Percentiles rank a stretch among this genome's conserved stretches.
Conservation (phyloP, 2,113 vertebrate genomes). For the Numenius arquata region DNA sequence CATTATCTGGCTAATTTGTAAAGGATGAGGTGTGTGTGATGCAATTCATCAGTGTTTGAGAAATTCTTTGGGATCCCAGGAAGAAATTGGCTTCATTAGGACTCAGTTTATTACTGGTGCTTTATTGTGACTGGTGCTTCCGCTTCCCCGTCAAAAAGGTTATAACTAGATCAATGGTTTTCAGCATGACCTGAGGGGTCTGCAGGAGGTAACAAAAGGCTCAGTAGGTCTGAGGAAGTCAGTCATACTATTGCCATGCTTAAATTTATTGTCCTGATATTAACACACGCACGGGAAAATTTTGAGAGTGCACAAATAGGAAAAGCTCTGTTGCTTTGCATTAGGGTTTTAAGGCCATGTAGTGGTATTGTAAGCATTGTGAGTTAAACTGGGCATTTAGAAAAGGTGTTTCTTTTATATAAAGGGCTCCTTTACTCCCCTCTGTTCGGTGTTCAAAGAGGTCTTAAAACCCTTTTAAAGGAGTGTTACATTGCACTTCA, state of each 20-base stretch:
- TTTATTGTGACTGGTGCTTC: not conserved
- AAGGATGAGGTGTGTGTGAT: not conserved
- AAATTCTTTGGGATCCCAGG: not conserved
- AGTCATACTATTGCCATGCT: not conserved
- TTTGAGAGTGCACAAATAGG: not conserved
- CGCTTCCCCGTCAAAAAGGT: not conserved
- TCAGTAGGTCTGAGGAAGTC: not conserved
- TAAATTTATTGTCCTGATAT: not conserved
- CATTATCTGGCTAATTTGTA: not conserved
- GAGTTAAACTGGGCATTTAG: not conserved
- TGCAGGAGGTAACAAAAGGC: not conserved
- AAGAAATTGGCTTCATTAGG: not conserved
- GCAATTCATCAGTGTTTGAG: not conserved
- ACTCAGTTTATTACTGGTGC: not conserved
- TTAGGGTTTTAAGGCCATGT: not conserved
- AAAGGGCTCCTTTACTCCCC: not conserved
- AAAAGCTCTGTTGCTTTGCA: not conserved
- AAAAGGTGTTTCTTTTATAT: not conserved
- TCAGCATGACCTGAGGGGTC: not conserved
- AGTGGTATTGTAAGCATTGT: not conserved
- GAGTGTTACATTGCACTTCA: not conserved
- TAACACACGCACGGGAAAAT: not conserved
- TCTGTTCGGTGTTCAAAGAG: not conserved
- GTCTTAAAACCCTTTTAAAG: not conserved
- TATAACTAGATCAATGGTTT: not conserved